Percentiles rank a stretch among this genome's conserved stretches.
Conservation (phyloP, 1,140 invertebrate genomes). For the Philotrypesis tridentata region DNA sequence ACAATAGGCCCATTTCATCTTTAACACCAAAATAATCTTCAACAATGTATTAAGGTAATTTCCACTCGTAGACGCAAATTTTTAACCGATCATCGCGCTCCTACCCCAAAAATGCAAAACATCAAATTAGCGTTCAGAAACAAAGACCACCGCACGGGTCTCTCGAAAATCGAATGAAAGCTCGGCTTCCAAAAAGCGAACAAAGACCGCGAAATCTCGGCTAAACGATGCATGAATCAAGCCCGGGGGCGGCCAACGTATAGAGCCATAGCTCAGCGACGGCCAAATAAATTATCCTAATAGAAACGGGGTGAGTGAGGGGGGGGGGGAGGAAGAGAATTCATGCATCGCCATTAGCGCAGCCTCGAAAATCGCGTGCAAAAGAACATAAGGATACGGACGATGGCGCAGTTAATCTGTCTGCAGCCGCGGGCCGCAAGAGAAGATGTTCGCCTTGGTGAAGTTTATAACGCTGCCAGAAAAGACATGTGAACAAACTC, state of each 20-base stretch:
- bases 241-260: not conserved
- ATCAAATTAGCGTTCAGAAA: no score
- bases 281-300: slow-evolving; percentile 20
- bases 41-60: no score
- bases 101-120: no score
- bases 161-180: not conserved
- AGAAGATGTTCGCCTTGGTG: slow-evolving; percentile 12
- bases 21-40: no score
- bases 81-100: no score
- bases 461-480: slow-evolving; percentile 39
- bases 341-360: not conserved
- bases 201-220: not conserved
- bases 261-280: not conserved
- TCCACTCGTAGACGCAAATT: no score
- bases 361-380: slow-evolving; percentile 14
- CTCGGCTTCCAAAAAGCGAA: not conserved
- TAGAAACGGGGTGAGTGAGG: no score
- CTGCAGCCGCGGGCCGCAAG: not conserved
- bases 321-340: slow-evolving; percentile 34
- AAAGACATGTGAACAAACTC: slow-evolving; percentile 64
- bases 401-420: slow-evolving; percentile 6
- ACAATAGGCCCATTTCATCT: no score
- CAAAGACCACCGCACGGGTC: no score
- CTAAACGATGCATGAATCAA: not conserved
- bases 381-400: slow-evolving; percentile 24